Conservation (phyloP, 2,113 vertebrate species). For the Nyctereutes procyonoides region DNA sequence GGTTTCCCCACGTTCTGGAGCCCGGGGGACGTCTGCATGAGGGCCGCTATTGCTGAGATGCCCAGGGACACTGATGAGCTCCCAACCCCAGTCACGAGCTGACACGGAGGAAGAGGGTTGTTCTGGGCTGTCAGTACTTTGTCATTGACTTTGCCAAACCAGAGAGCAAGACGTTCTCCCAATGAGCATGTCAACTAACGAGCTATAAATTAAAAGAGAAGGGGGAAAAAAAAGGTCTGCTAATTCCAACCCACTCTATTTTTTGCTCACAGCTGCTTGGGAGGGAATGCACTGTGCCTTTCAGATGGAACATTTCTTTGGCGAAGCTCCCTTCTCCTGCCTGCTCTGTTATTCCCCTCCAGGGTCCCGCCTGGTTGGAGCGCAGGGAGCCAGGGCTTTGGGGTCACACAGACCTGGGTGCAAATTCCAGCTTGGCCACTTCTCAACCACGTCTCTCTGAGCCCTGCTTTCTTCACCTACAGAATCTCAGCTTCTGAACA, state of each 20-base stretch:
- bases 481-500: neutral
- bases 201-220: conserved; percentile 71
- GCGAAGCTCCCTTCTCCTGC: conserved; percentile 35
- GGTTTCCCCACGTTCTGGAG: neutral
- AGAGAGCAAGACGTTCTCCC: conserved; percentile 39
- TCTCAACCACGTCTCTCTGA: neutral
- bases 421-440: neutral
- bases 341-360: neutral
- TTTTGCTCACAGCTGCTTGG: conserved; percentile 69
- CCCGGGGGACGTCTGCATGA: neutral
- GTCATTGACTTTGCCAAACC: conserved; percentile 25
- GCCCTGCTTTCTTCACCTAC: neutral
- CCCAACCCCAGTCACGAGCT: neutral
- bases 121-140: neutral
- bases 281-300: conserved; percentile 64
- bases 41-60: neutral
- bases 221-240: conserved; percentile 38
- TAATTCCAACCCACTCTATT: conserved; percentile 75
- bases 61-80: neutral
- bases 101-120: neutral
- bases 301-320: conserved; percentile 72
- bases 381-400: neutral
- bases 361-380: neutral
- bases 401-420: neutral
- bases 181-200: neutral